These are phyloP conservation scores for Trididemnum clinides DNA, from an alignment of 23 tunicate species.

Conservation along the genomic window DNA sequence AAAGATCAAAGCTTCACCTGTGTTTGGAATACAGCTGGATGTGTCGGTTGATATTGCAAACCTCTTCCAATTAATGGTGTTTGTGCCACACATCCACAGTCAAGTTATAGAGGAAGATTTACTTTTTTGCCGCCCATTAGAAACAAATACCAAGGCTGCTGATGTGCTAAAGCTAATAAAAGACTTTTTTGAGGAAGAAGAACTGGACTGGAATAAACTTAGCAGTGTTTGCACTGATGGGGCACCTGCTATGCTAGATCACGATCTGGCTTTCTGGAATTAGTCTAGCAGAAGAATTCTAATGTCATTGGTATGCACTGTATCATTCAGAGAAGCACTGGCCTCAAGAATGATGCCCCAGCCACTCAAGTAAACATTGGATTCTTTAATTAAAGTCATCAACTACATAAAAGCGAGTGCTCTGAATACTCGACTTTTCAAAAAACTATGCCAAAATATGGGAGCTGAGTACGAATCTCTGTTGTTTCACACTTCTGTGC, in stretches of 20 bases:
- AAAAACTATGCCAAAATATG: slow-evolving; percentile 24
- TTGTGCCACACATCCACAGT: slow-evolving; percentile 40
- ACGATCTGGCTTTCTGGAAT: slow-evolving; percentile 29
- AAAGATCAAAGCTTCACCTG: slow-evolving; percentile 53
- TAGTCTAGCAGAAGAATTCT: slow-evolving; percentile 24
- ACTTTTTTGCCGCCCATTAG: slow-evolving; percentile 58
- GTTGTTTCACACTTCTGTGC: slow-evolving; percentile 35
- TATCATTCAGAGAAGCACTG: slow-evolving; percentile 36
- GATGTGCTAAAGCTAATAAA: slow-evolving; percentile 18
- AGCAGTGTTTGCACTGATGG: slow-evolving; percentile 33
- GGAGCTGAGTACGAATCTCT: slow-evolving; percentile 31
- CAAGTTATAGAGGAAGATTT: slow-evolving; percentile 34
- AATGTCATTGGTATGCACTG: slow-evolving; percentile 41
- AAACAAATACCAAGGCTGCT: slow-evolving; percentile 56
- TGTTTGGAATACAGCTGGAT: slow-evolving; percentile 60
- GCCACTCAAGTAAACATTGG: slow-evolving; percentile 27
- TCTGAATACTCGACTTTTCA: slow-evolving; percentile 15
- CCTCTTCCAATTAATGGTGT: slow-evolving; percentile 40
- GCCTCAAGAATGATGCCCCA: slow-evolving; percentile 35
- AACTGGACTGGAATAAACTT: slow-evolving; percentile 18
- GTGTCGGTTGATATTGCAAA: slow-evolving; percentile 58
- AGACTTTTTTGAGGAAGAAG: slow-evolving; percentile 25
- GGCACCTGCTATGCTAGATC: slow-evolving; percentile 33
- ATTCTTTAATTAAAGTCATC: slow-evolving; percentile 33
- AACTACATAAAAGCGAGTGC: slow-evolving; percentile 41